These are phyloP conservation scores for Camelus dromedarius DNA, from an alignment of 2,113 vertebrate species.

Conservation along the genomic window DNA sequence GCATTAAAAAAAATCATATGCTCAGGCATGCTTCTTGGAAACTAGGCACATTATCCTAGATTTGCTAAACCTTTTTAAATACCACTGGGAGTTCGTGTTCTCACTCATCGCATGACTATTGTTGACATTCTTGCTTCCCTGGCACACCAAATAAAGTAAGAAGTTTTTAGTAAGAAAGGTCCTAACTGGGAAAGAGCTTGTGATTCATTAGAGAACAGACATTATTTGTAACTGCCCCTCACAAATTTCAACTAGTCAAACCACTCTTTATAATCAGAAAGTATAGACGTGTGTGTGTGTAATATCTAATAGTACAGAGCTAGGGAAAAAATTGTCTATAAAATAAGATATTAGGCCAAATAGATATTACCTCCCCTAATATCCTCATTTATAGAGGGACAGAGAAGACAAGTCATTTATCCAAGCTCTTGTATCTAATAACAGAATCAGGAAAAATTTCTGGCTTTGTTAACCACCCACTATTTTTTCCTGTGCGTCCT, in stretches of 20 bases:
- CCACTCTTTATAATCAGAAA: not conserved
- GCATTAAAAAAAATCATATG: constrained; percentile 35
- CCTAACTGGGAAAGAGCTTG: not conserved
- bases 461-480: not conserved
- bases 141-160: not conserved
- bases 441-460: not conserved
- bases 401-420: not conserved
- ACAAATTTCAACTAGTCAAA: constrained; percentile 1
- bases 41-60: constrained; percentile 50
- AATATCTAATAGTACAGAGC: not conserved
- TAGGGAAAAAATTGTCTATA: not conserved
- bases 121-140: constrained; percentile 45
- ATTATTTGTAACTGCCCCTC: not conserved
- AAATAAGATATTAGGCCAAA: not conserved
- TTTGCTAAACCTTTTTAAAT: constrained; percentile 59
- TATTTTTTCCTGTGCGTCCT: not conserved
- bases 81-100: constrained; percentile 48
- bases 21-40: constrained; percentile 7
- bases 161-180: constrained; percentile 45
- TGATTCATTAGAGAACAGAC: not conserved
- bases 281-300: not conserved
- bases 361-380: not conserved
- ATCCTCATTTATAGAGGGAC: not conserved
- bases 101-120: not conserved
- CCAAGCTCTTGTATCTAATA: not conserved